These are phyloP conservation scores for Digitonthophagus gazella DNA, from an alignment of 2,888 invertebrate species.

Conservation along the genomic window DNA sequence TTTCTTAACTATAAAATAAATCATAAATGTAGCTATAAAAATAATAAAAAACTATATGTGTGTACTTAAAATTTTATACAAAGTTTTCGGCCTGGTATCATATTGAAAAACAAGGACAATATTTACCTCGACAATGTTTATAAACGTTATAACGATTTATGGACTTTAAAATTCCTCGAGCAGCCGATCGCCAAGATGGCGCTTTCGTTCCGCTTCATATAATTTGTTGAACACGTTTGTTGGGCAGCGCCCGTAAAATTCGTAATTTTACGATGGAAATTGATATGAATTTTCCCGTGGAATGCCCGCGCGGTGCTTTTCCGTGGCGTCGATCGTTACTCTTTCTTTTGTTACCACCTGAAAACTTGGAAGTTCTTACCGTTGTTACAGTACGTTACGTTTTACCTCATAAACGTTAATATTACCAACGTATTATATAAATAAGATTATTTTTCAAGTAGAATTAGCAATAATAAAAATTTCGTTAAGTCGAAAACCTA, in stretches of 20 bases:
- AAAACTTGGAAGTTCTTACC: neutral
- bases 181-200: neutral
- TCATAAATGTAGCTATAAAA: neutral
- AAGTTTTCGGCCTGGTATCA: neutral
- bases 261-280: slow-evolving; percentile 15
- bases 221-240: slow-evolving; percentile 13
- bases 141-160: slow-evolving; percentile 7
- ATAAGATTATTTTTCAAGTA: too few relatives aligned
- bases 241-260: slow-evolving; percentile 10
- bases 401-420: too few relatives aligned
- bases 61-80: neutral
- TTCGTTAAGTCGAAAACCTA: neutral
- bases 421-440: too few relatives aligned
- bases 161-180: slow-evolving; percentile 6
- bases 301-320: neutral
- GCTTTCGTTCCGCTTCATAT: slow-evolving; percentile 12
- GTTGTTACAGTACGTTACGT: too few relatives aligned
- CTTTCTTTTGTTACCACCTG: neutral
- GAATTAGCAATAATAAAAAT: neutral
- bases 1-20: neutral
- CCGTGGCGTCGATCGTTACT: neutral
- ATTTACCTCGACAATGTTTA: neutral
- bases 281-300: slow-evolving; percentile 13
- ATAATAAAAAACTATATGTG: neutral
- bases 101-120: neutral